phyloP scores from a whole-genome alignment of 2,113 vertebrate genomes.

The Lasiurus borealis region DNA sequence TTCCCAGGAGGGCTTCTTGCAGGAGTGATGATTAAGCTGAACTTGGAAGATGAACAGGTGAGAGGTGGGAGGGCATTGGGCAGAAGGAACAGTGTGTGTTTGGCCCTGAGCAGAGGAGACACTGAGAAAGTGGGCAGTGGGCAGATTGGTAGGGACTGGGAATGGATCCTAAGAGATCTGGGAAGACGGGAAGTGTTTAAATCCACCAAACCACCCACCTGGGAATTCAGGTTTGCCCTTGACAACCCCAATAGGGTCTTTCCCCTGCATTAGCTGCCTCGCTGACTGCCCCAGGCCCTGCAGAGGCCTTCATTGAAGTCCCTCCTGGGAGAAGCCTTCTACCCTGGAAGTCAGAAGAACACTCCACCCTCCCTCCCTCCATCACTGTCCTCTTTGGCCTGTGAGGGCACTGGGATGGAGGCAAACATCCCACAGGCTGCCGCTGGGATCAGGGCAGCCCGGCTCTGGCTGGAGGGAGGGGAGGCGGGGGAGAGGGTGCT shows the following conservation, averaged over 20 bases:
- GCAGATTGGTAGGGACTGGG: not conserved
- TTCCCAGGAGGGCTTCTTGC: not conserved
- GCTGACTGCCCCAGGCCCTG: not conserved
- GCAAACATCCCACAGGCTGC: not conserved
- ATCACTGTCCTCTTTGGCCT: not conserved
- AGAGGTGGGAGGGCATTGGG: not conserved
- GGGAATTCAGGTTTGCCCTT: not conserved
- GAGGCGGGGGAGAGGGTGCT: not conserved
- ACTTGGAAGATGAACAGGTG: not conserved
- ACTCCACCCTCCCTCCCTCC: rapidly evolving
- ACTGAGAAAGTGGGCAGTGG: not conserved
- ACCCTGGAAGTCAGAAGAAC: not conserved
- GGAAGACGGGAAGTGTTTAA: not conserved
- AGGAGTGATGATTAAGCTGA: not conserved
- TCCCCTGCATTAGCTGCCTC: not conserved
- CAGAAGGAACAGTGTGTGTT: not conserved
- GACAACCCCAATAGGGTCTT: not conserved
- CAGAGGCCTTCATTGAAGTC: not conserved
- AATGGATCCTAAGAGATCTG: not conserved
- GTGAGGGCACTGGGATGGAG: not conserved
- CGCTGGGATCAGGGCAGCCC: not conserved
- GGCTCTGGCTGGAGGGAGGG: rapidly evolving
- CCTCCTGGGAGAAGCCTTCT: not conserved
- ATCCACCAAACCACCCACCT: not conserved
- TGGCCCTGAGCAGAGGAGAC: not conserved